Evolutionary conservation across 2,113 vertebrate species (phyloP), one percentile per base, ranked within the genome.

Genomic region (Fukomys damarensis): DNA sequence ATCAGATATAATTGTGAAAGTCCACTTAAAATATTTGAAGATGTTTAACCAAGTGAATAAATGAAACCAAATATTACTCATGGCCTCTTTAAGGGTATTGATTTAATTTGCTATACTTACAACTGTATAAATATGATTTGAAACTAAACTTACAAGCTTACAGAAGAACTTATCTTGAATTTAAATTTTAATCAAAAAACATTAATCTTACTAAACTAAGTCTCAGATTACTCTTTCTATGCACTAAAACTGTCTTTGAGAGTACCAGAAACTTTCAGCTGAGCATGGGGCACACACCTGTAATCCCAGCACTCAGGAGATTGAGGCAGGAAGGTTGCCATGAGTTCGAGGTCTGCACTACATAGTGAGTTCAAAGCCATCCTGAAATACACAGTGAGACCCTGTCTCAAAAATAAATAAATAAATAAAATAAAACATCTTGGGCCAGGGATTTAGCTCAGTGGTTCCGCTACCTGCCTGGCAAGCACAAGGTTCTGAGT

Each of bases 1-100:
- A 68, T 87, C 58, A 88, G 76, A 81, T 43, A 54, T 38, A 56
- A 70, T 43, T 26, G 2, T n/a, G 82, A 89, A 97, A 81, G 38
- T 68, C 20, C 7, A 86, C 79, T 93, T 77, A 61, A 96, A 89
- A 56, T 93, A 91, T 89, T 56, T 63, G 35, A 92, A 90, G 56
- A 38, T 80, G 8, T 96, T 95, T 95, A 65, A 91, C 85, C 70
- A 30, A 86, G 3, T 80, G 87, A 80, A 7, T 86, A 89, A 89
- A 83, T 76, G 32, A 94, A 93, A 86, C 12, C 24, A 92, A 90
- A 81, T 1, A 41, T 61, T 61, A 61, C 12, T 43, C 32, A 83
- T 6, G 32, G 10, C 3, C 30, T 38, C 30, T 46, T 76, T 52
- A 76, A 58, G 84, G 61, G 10, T 94, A 87, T 28, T 59, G 52